A percentile compares a stretch with the other conserved stretches of the same genome.
Conservation (phyloP, 2,113 vertebrate species). For the Rhineura floridana region DNA sequence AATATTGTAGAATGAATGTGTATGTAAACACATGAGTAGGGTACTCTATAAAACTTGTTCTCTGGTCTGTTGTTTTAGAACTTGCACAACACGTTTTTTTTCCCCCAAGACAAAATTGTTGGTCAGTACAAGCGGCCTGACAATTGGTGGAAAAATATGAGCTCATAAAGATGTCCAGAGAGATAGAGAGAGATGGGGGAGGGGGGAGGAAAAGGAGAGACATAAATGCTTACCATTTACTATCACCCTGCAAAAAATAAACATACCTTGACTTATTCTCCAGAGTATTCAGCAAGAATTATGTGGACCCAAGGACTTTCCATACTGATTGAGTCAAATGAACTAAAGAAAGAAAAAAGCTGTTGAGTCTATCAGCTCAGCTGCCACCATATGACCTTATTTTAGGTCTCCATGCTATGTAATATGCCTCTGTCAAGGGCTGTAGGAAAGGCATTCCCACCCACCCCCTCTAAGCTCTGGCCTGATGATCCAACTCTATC, state of each 20-base stretch:
- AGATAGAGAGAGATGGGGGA: not conserved
- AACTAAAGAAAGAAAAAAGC: not conserved
- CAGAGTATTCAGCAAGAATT: slow-evolving; percentile 47
- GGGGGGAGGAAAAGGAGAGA: not conserved
- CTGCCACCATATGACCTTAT: slow-evolving; percentile 14
- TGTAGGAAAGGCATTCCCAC: not conserved
- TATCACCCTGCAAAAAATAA: slow-evolving; percentile 17
- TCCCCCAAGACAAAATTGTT: not conserved
- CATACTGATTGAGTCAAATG: slow-evolving; percentile 27
- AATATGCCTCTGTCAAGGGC: slow-evolving; percentile 10
- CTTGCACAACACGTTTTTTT: not conserved
- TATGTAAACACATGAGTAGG: not conserved
- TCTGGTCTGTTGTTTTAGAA: not conserved
- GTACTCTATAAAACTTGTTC: not conserved
- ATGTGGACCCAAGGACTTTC: not conserved
- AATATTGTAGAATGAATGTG: not conserved
- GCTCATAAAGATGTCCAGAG: not conserved
- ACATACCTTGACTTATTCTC: slow-evolving; percentile 26
- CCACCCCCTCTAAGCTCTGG: not conserved
- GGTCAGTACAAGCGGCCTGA: not conserved
- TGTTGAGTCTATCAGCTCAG: slow-evolving; percentile 6
- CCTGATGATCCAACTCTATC: slow-evolving; percentile 17
- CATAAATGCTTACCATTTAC: slow-evolving; percentile 12
- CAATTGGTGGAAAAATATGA: not conserved
- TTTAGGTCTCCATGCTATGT: slow-evolving; percentile 29